These are phyloP conservation scores for Carcinoscorpius rotundicauda DNA, from an alignment of 1,140 invertebrate species.

Conservation along the genomic window DNA sequence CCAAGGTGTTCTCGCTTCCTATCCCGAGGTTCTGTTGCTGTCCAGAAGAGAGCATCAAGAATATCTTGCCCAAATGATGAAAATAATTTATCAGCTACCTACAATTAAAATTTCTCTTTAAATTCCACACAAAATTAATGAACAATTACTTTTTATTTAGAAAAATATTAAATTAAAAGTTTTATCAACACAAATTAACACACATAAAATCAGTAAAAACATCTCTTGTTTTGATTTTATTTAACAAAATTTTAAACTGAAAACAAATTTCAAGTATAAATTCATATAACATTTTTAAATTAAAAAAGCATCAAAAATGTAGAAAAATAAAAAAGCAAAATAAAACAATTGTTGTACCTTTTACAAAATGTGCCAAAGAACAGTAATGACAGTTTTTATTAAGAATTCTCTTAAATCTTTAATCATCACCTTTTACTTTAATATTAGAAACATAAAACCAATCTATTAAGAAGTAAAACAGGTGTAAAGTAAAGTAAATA, in stretches of 20 bases:
- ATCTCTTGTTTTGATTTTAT: constrained; percentile 7
- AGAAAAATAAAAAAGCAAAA: too few species aligned
- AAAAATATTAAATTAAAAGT: neutral
- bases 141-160: neutral
- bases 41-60: constrained; percentile 94
- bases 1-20: constrained; percentile 62
- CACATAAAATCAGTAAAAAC: constrained; percentile 11
- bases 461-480: too few species aligned
- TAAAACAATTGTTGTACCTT: too few species aligned
- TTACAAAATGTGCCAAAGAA: too few species aligned
- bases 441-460: too few species aligned
- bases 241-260: neutral
- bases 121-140: neutral
- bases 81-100: constrained; percentile 81
- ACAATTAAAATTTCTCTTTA: constrained; percentile 10
- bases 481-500: too few species aligned
- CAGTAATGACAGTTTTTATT: too few species aligned
- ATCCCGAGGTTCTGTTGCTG: constrained; percentile 80
- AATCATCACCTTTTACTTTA: too few species aligned
- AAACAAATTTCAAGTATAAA: neutral
- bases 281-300: too few species aligned
- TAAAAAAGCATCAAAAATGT: too few species aligned
- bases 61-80: constrained; percentile 98
- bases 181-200: neutral
- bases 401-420: too few species aligned